Evolutionary conservation across 1,140 invertebrate genomes (phyloP).

Genomic region (Drosophila funebris): DNA sequence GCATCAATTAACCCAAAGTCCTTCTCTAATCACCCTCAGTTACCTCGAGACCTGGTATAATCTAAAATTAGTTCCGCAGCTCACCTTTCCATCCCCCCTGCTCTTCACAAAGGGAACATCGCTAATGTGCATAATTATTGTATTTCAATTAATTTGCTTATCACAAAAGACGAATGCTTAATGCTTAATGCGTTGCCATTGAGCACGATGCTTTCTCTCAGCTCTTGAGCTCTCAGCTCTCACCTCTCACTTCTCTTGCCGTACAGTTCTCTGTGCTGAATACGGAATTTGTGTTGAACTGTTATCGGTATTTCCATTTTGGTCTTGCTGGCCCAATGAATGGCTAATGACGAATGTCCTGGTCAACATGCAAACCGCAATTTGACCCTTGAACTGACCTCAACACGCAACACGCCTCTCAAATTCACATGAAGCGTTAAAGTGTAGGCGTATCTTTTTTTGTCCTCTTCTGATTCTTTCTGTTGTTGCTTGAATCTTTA

Average conservation of each 20-base stretch:
- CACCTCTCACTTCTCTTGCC: too few relatives aligned
- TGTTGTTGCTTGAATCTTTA: slow-evolving; percentile 33
- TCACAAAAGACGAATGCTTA: slow-evolving; percentile 29
- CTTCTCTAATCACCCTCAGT: slow-evolving; percentile 1
- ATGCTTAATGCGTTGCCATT: slow-evolving; percentile 11
- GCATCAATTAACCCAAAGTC: slow-evolving; percentile 22
- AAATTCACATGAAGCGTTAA: not conserved
- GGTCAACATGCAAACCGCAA: slow-evolving; percentile 30
- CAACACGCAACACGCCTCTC: slow-evolving; percentile 32
- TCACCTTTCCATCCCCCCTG: not conserved
- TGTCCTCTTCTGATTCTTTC: slow-evolving; percentile 1
- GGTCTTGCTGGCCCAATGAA: slow-evolving; percentile 12
- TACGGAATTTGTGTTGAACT: not conserved
- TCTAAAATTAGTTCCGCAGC: slow-evolving; percentile 4
- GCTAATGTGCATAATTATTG: slow-evolving; percentile 51
- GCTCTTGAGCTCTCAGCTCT: too few relatives aligned
- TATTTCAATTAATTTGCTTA: slow-evolving; percentile 56
- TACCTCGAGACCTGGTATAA: slow-evolving; percentile 3
- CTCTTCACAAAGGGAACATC: not conserved
- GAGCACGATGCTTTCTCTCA: not conserved
- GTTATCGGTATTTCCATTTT: slow-evolving; percentile 9
- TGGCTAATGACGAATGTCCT: slow-evolving; percentile 53
- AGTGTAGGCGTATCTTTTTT: slow-evolving; percentile 17
- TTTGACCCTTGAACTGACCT: slow-evolving; percentile 36
- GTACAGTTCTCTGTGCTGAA: not conserved